Percentiles rank a stretch among this genome's conserved stretches.
These are phyloP conservation scores for Ophioderma brevispina DNA, from an alignment of 35 echinoderm and acorn worm species.

Conservation along the genomic window DNA sequence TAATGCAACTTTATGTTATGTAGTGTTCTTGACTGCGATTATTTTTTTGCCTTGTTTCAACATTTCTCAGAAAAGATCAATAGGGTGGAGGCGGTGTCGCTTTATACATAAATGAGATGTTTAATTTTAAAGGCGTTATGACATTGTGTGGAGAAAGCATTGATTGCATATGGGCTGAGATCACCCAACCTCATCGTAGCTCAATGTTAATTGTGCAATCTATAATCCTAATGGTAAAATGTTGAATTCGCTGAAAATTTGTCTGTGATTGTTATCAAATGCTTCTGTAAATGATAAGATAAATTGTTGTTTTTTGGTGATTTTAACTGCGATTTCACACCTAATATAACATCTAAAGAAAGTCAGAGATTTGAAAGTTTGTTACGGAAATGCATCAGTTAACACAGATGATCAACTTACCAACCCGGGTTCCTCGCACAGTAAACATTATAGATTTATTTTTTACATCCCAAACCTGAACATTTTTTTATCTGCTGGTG, in stretches of 20 bases:
- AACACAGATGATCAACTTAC: not conserved
- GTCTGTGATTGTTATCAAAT: not conserved
- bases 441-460: not conserved
- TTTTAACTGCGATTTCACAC: not conserved
- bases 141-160: not conserved
- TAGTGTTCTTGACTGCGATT: not conserved
- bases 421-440: not conserved
- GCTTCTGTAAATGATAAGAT: not conserved
- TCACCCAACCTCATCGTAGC: not conserved
- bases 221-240: not conserved
- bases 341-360: not conserved
- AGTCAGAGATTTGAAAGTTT: not conserved
- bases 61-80: conserved; percentile 7
- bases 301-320: not conserved
- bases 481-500: not conserved
- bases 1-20: conserved; percentile 16
- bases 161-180: too few relatives aligned
- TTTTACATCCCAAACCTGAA: not conserved
- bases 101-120: too few relatives aligned
- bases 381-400: not conserved
- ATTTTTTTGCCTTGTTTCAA: not conserved
- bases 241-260: not conserved
- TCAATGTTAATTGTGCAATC: not conserved
- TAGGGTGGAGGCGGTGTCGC: conserved; percentile 1
- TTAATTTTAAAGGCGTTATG: not conserved